Conservation (phyloP, 2,888 invertebrate species). For the Drosophila acutilabella region DNA sequence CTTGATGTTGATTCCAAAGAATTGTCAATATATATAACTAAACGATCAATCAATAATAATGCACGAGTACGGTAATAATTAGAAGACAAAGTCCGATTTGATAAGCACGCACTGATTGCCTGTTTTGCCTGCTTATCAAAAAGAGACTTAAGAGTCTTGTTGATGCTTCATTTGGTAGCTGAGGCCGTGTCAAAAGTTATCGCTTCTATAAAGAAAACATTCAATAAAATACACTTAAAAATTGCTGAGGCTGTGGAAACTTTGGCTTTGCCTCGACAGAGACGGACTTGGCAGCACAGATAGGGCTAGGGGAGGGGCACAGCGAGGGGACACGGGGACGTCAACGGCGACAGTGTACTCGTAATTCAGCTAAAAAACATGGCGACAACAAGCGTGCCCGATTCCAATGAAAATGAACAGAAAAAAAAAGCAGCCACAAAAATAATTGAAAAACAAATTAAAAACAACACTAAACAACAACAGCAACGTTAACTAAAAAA, state of each 20-base stretch:
- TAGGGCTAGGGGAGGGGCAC: background rate
- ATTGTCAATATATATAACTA: background rate
- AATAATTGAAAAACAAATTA: conserved; percentile 80
- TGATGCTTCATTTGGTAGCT: conserved; percentile 15
- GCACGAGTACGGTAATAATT: background rate
- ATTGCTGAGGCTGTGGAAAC: conserved; percentile 39
- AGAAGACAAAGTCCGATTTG: conserved; percentile 58
- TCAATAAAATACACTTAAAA: conserved; percentile 28
- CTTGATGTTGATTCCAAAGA: conserved; percentile 13
- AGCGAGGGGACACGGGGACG: background rate
- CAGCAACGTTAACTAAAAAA: conserved; percentile 32
- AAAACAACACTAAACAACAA: conserved; percentile 65
- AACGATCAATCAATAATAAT: conserved; percentile 1
- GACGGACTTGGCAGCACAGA: background rate
- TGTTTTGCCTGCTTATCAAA: conserved; percentile 45
- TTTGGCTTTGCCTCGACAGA: conserved; percentile 28
- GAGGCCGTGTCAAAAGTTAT: conserved; percentile 70
- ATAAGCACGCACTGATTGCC: conserved; percentile 52
- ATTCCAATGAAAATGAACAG: conserved; percentile 58
- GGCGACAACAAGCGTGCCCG: conserved; percentile 79
- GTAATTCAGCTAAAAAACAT: conserved; percentile 69
- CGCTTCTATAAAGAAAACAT: conserved; percentile 37
- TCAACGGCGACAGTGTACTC: conserved; percentile 31
- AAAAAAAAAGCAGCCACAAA: conserved; percentile 62
- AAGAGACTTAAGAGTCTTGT: background rate